Conservation (phyloP, 2,797 vertebrate genomes). For the Clarias platycephalus region DNA sequence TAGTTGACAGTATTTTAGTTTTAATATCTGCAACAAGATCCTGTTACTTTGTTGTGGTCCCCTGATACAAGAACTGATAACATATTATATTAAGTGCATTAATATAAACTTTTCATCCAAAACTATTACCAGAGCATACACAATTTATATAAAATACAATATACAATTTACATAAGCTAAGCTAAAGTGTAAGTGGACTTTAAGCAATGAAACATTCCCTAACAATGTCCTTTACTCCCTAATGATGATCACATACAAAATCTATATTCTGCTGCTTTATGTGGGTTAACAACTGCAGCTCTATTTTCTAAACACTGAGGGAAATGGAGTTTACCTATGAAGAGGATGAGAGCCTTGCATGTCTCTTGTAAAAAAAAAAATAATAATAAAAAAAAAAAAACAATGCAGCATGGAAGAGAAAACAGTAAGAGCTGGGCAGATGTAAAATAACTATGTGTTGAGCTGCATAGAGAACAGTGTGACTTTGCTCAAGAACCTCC, state of each 20-base stretch:
- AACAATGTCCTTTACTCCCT: neutral
- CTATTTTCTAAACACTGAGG: neutral
- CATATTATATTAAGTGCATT: neutral
- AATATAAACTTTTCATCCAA: neutral
- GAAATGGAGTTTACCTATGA: too few relatives aligned
- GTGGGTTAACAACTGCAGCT: neutral
- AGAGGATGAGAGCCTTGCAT: too few relatives aligned
- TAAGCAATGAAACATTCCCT: neutral
- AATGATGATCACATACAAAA: conserved; percentile 4
- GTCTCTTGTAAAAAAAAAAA: too few relatives aligned
- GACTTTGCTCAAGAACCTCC: conserved; percentile 8
- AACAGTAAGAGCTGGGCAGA: conserved; percentile 37
- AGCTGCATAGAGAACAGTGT: conserved; percentile 20
- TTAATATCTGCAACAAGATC: neutral
- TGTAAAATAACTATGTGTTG: conserved; percentile 14
- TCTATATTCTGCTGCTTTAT: neutral
- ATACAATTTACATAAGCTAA: neutral
- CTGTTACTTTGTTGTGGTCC: neutral
- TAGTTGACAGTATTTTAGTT: neutral
- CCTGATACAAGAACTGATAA: neutral
- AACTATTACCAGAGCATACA: neutral
- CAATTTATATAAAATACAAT: too few relatives aligned
- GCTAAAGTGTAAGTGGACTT: neutral
- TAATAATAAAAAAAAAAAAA: conserved; percentile 55
- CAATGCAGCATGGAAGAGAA: conserved; percentile 59